Evolutionary conservation across 35 echinoderm and acorn worm species (phyloP).

Genomic region (Hemicentrotus pulcherrimus): DNA sequence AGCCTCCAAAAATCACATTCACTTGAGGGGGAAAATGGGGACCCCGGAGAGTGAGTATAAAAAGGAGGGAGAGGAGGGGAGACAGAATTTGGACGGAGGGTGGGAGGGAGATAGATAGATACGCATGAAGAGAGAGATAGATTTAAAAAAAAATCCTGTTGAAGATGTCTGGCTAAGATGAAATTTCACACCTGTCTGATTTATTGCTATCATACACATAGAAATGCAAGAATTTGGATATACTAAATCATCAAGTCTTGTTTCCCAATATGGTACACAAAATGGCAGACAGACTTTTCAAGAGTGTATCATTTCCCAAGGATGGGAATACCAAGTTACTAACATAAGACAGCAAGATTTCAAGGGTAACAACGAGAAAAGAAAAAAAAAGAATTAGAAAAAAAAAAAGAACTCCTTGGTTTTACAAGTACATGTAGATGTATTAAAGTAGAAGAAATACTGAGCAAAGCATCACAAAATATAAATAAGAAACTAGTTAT

Average conservation of each 20-base stretch:
- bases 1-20: too few species aligned
- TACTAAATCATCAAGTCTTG: neutral
- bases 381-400: too few species aligned
- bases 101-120: too few species aligned
- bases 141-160: neutral
- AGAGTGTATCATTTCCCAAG: neutral
- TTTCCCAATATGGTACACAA: too few species aligned
- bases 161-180: neutral
- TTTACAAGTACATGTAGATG: neutral
- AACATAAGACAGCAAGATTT: too few species aligned
- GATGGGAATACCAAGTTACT: neutral
- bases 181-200: neutral
- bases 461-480: neutral
- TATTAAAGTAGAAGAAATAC: neutral
- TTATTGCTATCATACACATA: neutral
- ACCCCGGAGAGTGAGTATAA: too few species aligned
- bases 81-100: too few species aligned
- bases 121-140: neutral
- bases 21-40: too few species aligned
- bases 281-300: neutral
- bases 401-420: too few species aligned
- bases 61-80: too few species aligned
- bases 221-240: neutral
- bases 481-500: too few species aligned
- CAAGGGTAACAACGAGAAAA: too few species aligned